Conservation (phyloP, 35 echinoderm and acorn worm species). For the Apostichopus japonicus region DNA sequence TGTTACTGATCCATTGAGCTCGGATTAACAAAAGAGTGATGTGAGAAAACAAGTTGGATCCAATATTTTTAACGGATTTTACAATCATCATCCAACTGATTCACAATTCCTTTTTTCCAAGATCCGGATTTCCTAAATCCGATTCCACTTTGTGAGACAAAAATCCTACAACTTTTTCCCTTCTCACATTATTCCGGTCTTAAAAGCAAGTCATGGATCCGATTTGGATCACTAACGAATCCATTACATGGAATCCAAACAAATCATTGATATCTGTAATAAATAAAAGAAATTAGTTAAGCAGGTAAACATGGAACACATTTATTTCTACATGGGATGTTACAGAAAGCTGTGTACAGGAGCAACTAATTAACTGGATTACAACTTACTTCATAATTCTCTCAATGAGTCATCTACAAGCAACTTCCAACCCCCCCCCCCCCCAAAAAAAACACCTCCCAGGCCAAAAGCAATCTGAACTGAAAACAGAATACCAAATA, state of each 20-base stretch:
- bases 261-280: conserved; percentile 41
- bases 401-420: no score
- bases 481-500: no score
- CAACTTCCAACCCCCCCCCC: no score
- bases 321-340: conserved; percentile 28
- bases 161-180: not conserved
- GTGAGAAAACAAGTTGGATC: not conserved
- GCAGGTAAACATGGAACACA: conserved; percentile 8
- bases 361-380: conserved; percentile 5
- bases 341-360: conserved; percentile 24
- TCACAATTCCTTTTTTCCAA: not conserved
- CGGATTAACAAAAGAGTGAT: not conserved
- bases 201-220: conserved; percentile 4
- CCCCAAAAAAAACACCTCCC: no score
- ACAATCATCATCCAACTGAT: not conserved
- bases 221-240: conserved; percentile 18
- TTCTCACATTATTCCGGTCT: not conserved
- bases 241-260: conserved; percentile 27
- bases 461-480: no score
- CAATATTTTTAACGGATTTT: not conserved
- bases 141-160: not conserved
- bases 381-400: no score
- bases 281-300: conserved; percentile 32
- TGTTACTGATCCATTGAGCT: not conserved
- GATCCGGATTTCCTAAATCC: conserved; percentile 12